These are phyloP conservation scores for Catharus bicknelli DNA, from an alignment of 2,113 vertebrate species.

Conservation along the genomic window DNA sequence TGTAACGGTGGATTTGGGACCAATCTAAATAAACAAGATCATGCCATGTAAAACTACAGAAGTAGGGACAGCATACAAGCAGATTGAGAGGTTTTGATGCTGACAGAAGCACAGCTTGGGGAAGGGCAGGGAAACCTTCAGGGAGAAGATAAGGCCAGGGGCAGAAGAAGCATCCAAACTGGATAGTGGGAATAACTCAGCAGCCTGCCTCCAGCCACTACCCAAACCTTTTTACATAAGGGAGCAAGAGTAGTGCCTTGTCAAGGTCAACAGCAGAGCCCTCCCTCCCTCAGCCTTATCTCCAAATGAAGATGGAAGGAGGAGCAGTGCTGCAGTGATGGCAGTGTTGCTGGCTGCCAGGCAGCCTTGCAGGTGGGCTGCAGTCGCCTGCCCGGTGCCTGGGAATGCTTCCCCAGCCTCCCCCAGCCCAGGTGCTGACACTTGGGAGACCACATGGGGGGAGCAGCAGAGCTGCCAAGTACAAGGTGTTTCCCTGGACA, in stretches of 20 bases:
- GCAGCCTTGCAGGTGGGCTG: background rate
- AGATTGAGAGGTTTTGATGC: background rate
- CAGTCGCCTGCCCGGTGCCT: background rate
- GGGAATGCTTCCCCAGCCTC: background rate
- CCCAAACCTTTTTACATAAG: background rate
- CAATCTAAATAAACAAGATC: constrained; percentile 8
- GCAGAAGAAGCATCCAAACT: background rate
- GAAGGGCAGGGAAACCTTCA: background rate
- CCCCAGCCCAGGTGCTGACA: constrained; percentile 19
- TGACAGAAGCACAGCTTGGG: fast-evolving
- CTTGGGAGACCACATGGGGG: background rate
- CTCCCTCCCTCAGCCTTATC: background rate
- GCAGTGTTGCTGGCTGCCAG: background rate
- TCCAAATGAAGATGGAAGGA: background rate
- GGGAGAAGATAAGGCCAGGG: background rate
- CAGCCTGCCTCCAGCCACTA: background rate
- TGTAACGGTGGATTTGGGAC: constrained; percentile 20
- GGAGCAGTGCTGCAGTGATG: fast-evolving
- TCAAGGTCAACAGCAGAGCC: background rate
- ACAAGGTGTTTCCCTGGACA: constrained; percentile 40
- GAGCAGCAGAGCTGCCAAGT: constrained; percentile 46
- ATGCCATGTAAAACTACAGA: background rate
- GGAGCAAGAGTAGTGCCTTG: background rate
- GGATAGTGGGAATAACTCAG: fast-evolving
- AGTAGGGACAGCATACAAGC: background rate